Evolutionary conservation across 2,113 vertebrate genomes (phyloP).

Genomic region (Colaptes auratus): DNA sequence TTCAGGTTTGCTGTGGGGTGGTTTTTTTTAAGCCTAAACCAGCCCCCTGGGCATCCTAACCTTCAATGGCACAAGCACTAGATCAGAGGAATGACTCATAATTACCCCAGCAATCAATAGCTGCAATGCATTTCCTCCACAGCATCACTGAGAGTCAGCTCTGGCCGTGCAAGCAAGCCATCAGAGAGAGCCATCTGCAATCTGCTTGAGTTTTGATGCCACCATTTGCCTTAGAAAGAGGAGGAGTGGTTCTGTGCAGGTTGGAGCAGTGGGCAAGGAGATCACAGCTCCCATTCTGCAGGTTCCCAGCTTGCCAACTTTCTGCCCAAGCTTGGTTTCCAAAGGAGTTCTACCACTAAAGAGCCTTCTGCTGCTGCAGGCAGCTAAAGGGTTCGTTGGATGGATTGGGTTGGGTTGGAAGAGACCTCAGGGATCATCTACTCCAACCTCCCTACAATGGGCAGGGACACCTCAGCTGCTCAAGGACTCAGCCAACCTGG

Average conservation of each 20-base stretch:
- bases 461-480: no score
- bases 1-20: neutral
- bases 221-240: neutral
- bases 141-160: neutral
- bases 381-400: no score
- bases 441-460: no score
- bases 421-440: no score
- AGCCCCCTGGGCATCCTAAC: slow-evolving; percentile 48
- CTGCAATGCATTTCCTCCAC: neutral
- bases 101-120: slow-evolving; percentile 47
- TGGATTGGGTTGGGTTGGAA: no score
- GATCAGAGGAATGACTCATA: neutral
- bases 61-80: neutral
- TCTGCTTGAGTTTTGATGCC: neutral
- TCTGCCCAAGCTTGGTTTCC: neutral
- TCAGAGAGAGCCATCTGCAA: neutral
- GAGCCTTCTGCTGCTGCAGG: neutral
- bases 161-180: neutral
- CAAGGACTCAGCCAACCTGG: no score
- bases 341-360: neutral
- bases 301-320: neutral
- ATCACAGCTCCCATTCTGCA: no score
- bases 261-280: neutral
- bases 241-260: neutral
- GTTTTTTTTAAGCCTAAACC: neutral